A percentile compares a stretch with the other conserved stretches of the same genome.
Conservation (phyloP, 2,797 vertebrate species). For the Neosilurus hyrtlii region DNA sequence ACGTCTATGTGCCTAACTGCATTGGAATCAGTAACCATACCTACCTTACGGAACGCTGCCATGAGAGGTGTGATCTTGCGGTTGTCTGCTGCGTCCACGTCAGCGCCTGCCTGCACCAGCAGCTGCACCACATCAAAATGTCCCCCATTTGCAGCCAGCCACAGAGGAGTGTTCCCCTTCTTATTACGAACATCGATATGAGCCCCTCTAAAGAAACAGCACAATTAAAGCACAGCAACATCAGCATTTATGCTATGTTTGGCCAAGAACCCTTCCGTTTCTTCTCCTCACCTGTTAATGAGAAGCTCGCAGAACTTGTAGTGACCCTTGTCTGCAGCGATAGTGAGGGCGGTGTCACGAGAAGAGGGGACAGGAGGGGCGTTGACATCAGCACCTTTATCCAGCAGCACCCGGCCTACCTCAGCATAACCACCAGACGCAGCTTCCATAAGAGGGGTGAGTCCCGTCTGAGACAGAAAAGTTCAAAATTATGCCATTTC, state of each 20-base stretch:
- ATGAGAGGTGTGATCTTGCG: conserved; percentile 97
- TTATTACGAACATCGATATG: conserved; percentile 98
- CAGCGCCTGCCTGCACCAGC: conserved; percentile 91
- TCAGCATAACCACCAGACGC: conserved; percentile 98
- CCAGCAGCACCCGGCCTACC: conserved; percentile 95
- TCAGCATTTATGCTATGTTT: not conserved
- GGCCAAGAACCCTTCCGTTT: not conserved
- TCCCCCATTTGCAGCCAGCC: conserved; percentile 94
- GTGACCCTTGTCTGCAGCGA: conserved; percentile 98
- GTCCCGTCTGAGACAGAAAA: conserved; percentile 81
- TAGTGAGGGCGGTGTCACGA: conserved; percentile 96
- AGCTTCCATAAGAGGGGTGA: conserved; percentile 98
- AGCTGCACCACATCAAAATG: conserved; percentile 98
- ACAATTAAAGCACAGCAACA: not conserved
- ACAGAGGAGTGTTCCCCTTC: conserved; percentile 97
- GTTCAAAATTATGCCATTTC: not conserved
- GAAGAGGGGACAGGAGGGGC: conserved; percentile 98
- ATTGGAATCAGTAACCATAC: not conserved
- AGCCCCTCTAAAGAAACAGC: conserved; percentile 77
- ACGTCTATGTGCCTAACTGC: not conserved
- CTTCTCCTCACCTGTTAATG: conserved; percentile 83
- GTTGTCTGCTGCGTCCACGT: conserved; percentile 98
- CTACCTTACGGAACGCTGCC: conserved; percentile 97
- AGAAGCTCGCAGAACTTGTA: conserved; percentile 99
- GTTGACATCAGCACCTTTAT: conserved; percentile 98